Conservation (phyloP, 2,888 invertebrate genomes). For the Eupeodes luniger region DNA sequence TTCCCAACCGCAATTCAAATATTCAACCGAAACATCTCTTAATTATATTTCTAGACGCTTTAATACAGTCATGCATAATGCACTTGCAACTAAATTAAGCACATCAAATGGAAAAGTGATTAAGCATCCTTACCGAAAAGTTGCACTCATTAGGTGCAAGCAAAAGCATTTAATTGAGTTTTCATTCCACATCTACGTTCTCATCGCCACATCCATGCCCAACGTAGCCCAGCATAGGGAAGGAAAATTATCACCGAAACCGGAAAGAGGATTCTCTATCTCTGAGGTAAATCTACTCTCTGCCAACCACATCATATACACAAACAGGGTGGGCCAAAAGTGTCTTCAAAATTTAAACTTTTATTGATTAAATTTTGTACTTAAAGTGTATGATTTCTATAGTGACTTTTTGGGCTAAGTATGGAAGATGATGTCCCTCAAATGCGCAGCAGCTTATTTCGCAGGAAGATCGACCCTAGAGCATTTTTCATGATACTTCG, state of each 20-base stretch:
- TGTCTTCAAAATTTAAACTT: no score
- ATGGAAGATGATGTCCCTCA: no score
- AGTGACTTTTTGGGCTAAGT: no score
- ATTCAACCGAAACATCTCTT: conserved; percentile 29
- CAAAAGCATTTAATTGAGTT: conserved; percentile 67
- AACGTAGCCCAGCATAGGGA: not conserved
- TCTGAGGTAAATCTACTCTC: conserved; percentile 16
- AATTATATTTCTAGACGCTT: conserved; percentile 18
- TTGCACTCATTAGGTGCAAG: conserved; percentile 60
- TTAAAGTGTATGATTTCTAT: no score
- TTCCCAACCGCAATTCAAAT: conserved; percentile 26
- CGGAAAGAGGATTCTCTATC: conserved; percentile 1
- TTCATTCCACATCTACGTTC: conserved; percentile 11
- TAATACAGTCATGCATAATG: conserved; percentile 45
- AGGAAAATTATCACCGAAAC: conserved; percentile 50
- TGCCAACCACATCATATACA: not conserved
- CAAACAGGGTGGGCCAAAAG: no score
- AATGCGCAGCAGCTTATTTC: no score
- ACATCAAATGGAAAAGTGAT: conserved; percentile 67
- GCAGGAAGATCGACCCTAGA: no score
- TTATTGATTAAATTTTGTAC: no score
- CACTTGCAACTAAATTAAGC: conserved; percentile 65
- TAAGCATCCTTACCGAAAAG: conserved; percentile 56
- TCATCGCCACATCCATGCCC: not conserved
- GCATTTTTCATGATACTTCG: no score